These are phyloP conservation scores for Struthio camelus DNA, from an alignment of 2,113 vertebrate species.

Conservation along the genomic window DNA sequence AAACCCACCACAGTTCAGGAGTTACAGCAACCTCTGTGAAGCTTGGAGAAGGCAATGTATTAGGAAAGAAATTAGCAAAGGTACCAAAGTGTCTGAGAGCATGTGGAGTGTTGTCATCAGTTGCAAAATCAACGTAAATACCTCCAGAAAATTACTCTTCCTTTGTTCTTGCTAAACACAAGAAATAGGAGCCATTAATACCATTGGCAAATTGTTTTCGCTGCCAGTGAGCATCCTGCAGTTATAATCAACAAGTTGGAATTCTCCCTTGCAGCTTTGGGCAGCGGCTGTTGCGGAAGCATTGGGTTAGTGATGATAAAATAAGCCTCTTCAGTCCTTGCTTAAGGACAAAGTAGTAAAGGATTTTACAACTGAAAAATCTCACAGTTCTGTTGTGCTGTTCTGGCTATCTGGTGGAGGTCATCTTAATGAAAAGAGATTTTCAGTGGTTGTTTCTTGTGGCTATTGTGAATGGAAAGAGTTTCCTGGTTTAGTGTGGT, in stretches of 20 bases:
- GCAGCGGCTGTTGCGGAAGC: rapidly evolving
- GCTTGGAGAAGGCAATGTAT: background rate
- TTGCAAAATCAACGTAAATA: constrained; percentile 49
- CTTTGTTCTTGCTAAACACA: background rate
- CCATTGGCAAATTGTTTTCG: constrained; percentile 7
- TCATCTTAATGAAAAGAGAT: background rate
- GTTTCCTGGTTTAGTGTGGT: background rate
- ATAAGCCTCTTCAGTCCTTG: background rate
- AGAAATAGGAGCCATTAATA: background rate
- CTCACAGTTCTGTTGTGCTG: background rate
- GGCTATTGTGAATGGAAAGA: background rate
- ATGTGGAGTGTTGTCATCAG: constrained; percentile 31
- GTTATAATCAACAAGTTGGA: background rate
- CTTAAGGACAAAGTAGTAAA: background rate
- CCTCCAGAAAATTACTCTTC: constrained; percentile 30
- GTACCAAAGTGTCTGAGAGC: background rate
- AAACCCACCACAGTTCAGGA: background rate
- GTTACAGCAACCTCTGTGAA: background rate
- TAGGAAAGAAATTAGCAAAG: constrained; percentile 16
- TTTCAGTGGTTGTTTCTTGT: background rate
- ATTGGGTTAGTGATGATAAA: background rate
- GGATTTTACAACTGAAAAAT: background rate
- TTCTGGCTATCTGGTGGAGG: background rate
- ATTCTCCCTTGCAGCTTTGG: background rate
- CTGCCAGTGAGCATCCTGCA: background rate